These are phyloP conservation scores for Hucho hucho DNA, from an alignment of 2,113 vertebrate genomes.

Conservation along the genomic window DNA sequence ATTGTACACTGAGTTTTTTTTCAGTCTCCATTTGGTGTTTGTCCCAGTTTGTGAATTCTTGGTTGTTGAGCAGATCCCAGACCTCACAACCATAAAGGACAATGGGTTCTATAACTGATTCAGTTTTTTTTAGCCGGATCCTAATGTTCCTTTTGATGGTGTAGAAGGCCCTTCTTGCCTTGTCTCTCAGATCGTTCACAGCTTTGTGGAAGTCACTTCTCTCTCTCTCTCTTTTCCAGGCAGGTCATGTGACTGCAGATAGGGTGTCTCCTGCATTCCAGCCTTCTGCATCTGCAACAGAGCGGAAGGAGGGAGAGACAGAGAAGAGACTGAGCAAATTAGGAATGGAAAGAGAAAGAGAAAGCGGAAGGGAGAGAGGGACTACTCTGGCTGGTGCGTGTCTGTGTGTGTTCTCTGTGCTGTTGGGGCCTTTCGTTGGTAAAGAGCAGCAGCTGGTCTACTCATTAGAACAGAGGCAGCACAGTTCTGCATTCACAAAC, in stretches of 20 bases:
- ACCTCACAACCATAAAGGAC: too few relatives aligned
- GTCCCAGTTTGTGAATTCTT: too few relatives aligned
- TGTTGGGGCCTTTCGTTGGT: background rate
- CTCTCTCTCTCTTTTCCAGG: slow-evolving; percentile 30
- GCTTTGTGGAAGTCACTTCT: background rate
- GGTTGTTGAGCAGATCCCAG: too few relatives aligned
- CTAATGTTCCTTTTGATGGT: too few relatives aligned
- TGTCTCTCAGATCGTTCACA: too few relatives aligned
- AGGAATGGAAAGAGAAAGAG: background rate
- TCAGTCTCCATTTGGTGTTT: too few relatives aligned
- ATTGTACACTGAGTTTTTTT: too few relatives aligned
- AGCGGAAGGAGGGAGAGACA: background rate
- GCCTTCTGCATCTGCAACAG: slow-evolving; percentile 9
- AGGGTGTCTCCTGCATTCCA: slow-evolving; percentile 72
- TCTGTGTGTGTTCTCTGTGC: background rate
- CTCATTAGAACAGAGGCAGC: too few relatives aligned
- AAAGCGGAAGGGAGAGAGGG: background rate
- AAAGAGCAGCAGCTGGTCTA: background rate
- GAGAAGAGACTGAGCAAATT: background rate
- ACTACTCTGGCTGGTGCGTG: background rate
- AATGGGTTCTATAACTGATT: too few relatives aligned
- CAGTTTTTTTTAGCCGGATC: too few relatives aligned
- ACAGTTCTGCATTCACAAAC: too few relatives aligned
- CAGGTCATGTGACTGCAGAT: slow-evolving; percentile 71
- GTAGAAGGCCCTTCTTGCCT: too few relatives aligned